Evolutionary conservation across 2,888 invertebrate genomes (phyloP), one percentile per base, ranked within the genome.

Genomic region (Apoderus coryli): DNA sequence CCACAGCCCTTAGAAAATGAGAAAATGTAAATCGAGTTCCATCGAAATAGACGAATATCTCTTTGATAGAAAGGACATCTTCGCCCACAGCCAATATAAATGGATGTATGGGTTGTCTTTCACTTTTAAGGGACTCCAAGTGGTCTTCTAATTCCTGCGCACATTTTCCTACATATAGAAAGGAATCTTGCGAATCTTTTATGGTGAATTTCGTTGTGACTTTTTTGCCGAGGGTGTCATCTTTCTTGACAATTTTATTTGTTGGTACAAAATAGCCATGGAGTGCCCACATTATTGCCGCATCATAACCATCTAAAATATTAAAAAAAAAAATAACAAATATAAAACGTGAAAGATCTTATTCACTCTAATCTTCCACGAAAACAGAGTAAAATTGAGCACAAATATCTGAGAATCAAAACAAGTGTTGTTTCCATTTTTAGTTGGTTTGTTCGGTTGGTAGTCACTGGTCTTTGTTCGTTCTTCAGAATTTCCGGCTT

Each of bases 181-280:
- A 29, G 4, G 36, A 36, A 22, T 36, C 36, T 22, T 34, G 36
- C 10, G 33, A 36, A 29, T 36, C 36, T 16, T 31, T 29, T n/a
- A 36, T 36, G n/a, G 33, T 31, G 15, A 29, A 36, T 24, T 34
- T 36, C 4, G 15, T 14, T 22, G n/a, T 34, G n/a, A n/a, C n/a
- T 29, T 36, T 37, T 13, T 24, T 27, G 7, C 27, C 16, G 11
- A n/a, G n/a, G 7, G 16, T 14, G n/a, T n/a, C n/a, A 25, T 36
- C 32, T 33, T 38, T 38, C 15, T 11, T 27, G 3, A 22, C 16
- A 6, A 10, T 11, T 27, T 36, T 38, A 14, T 7, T 29, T 16
- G 32, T 36, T n/a, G 40, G 38, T 5, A 38, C 36, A 19, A 40
- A 34, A 14, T 40, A 40, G 4, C 38, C 40, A 34, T 40, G 40